Evolutionary conservation across 2,888 invertebrate species (phyloP), one percentile per base, ranked within the genome.

Genomic region (Amiota minor): DNA sequence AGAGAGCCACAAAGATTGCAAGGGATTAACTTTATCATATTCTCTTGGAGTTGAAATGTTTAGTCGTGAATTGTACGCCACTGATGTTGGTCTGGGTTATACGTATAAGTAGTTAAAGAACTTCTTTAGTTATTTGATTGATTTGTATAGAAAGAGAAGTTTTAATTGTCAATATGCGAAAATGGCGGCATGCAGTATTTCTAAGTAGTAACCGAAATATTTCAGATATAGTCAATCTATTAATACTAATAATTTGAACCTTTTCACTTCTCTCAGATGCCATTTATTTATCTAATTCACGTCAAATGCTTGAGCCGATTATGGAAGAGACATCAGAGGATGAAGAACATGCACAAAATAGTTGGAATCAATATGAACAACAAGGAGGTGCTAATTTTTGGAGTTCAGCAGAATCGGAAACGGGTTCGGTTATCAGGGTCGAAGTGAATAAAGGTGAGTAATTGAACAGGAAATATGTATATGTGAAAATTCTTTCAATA

Each of bases 321-420:
- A 92, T 95, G 85, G 96, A 96, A 90, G 96, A 96, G 90, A 96
- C 96, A 18, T 95, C 95, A 80, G 96, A 96, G 90, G 96, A 96
- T 80, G 90, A 90, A 80, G 90, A 90, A 75, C 87, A 83, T 65
- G 82, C 83, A 23, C 86, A 86, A 55, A 86, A 86, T 74, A 87
- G 86, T 50, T 89, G 89, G 89, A 86, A 84, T 62, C 87, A 87
- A 56, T 87, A 84, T 70, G 89, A 89, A 47, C 85, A 86, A 53
- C 35, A 35, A 35, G 35, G 35, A 4, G 71, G 80, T 64, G 81
- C 84, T 8, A 80, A 79, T 70, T 81, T 86, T 70, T 90, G 89
- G 89, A 91, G 91, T 68, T 91, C 91, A 9, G 95, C 91, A 4
- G 95, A 95, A 90, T 95, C 95, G 59, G 96, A 96, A 87, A 94